Evolutionary conservation across 2,888 invertebrate species (phyloP), one percentile per base, ranked within the genome.

Genomic region (Drosophila meridionalis): DNA sequence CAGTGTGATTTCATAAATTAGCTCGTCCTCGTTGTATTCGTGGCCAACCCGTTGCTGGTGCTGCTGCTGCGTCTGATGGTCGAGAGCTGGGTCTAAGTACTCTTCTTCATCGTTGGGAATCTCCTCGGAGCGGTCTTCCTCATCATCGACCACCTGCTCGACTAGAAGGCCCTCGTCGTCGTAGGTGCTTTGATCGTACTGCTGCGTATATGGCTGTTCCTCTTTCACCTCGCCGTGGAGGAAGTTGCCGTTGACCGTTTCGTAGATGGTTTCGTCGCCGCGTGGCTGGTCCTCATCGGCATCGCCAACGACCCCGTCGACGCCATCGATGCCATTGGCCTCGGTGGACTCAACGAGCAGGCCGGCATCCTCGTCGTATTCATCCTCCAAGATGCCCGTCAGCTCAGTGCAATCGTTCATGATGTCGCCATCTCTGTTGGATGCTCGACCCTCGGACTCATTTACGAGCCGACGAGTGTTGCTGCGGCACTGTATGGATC

Each of bases 401-500:
- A 75, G 8, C 9, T 63, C 73, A 28, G 66, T 60, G 11, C 30
- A 43, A 0, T 66, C 76, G 6, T 50, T 61, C 5, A 53, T 32
- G 12, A 53, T 52, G 2, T 36, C 26, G 0, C 47, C 56, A 30
- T 69, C 57, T 7, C 50, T 60, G 7, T 30, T 42, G 4, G 14
- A 2, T 0, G 36, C 38, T 43, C 26, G 42, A 32, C 56, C 50
- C n/a, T 50, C 62, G n/a, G 32, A 34, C 14, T 66, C 69, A 6
- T 32, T 57, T 12, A 58, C 65, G 32, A 60, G 45, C 8, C 92
- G 88, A 0, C 84, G 74, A 0, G 92, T 92, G 48, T 92, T 92
- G 57, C 91, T 92, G 36, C 92, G 91, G 57, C 92, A 92, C 66
- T 92, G 92, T 61, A 92, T 92, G 2, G 92, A 92, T 3, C 92